Percentiles rank a stretch among this genome's conserved stretches.
Evolutionary conservation across 1,140 invertebrate genomes (phyloP).

Genomic region (Drosophila subobscura): DNA sequence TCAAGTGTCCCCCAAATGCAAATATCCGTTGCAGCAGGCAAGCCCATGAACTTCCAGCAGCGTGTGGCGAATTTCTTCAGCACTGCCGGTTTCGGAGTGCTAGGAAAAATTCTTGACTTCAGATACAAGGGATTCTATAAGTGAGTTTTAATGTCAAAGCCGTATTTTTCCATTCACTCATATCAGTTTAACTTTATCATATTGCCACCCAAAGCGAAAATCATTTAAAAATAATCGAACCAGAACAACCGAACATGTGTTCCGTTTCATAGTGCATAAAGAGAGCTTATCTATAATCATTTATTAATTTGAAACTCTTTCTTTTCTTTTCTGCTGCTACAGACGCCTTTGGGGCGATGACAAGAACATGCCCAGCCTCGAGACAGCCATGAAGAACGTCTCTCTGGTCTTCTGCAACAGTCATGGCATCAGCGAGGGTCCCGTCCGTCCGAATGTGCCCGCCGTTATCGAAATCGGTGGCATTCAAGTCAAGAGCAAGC

Average conservation of each 20-base stretch:
- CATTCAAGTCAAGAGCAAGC: slow-evolving; percentile 82
- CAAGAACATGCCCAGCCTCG: slow-evolving; percentile 42
- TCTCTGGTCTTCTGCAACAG: slow-evolving; percentile 71
- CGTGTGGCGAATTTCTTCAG: slow-evolving; percentile 49
- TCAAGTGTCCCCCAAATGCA: slow-evolving; percentile 57
- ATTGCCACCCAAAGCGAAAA: too few species aligned
- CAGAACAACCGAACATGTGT: too few species aligned
- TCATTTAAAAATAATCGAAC: too few species aligned
- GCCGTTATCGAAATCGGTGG: slow-evolving; percentile 83
- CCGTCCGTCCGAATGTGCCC: slow-evolving; percentile 79
- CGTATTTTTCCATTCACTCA: neutral
- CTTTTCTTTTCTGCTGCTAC: neutral
- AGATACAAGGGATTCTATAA: slow-evolving; percentile 40
- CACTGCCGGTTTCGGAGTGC: slow-evolving; percentile 12
- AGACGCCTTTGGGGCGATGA: slow-evolving; percentile 51
- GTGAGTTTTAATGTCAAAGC: slow-evolving; percentile 35
- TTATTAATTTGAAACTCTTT: neutral
- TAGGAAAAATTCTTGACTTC: slow-evolving; percentile 17
- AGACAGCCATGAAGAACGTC: slow-evolving; percentile 61
- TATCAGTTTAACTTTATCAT: neutral
- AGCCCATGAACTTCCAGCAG: slow-evolving; percentile 58
- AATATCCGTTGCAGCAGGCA: slow-evolving; percentile 29
- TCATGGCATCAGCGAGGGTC: slow-evolving; percentile 73
- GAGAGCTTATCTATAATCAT: neutral
- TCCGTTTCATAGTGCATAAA: too few species aligned